phyloP scores from a whole-genome alignment of 2,888 invertebrate species.

The Zhengitettix transpicula region DNA sequence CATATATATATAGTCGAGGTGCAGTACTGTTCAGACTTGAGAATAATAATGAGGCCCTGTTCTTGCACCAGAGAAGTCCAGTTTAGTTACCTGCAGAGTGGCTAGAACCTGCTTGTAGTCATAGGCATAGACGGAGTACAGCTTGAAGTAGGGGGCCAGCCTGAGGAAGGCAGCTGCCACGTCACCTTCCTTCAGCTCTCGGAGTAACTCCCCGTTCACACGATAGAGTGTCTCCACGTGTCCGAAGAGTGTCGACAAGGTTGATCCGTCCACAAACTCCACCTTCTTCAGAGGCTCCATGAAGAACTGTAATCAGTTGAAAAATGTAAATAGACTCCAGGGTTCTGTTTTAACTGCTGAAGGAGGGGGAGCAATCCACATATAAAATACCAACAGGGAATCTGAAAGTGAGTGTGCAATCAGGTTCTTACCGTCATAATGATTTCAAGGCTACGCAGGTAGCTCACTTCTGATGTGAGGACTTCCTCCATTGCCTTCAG shows the following conservation, averaged over 20 bases:
- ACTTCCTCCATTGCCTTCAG: constrained; percentile 46
- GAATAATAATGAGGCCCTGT: not conserved
- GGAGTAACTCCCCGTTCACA: constrained; percentile 41
- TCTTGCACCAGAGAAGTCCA: not conserved
- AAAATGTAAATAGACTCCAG: too few relatives aligned
- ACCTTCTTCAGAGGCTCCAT: constrained; percentile 37
- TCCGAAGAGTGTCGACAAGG: constrained; percentile 39
- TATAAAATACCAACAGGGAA: not conserved
- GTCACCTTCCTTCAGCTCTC: constrained; percentile 38
- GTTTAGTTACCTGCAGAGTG: constrained; percentile 35
- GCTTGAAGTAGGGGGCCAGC: constrained; percentile 58
- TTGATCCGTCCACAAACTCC: constrained; percentile 30
- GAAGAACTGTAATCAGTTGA: constrained; percentile 29
- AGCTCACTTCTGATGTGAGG: constrained; percentile 49
- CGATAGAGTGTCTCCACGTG: constrained; percentile 45
- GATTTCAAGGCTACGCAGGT: constrained; percentile 46
- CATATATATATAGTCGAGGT: too few relatives aligned
- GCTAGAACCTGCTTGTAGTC: constrained; percentile 47
- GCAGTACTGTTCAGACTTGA: not conserved
- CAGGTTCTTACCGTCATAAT: constrained; percentile 33
- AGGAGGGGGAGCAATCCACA: too few relatives aligned
- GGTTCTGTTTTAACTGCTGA: too few relatives aligned
- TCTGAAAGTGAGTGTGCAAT: not conserved
- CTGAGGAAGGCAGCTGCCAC: constrained; percentile 48
- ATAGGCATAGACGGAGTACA: constrained; percentile 62